These are phyloP conservation scores for Bathynomus jamesi DNA, from an alignment of 1,140 invertebrate genomes.

Conservation along the genomic window DNA sequence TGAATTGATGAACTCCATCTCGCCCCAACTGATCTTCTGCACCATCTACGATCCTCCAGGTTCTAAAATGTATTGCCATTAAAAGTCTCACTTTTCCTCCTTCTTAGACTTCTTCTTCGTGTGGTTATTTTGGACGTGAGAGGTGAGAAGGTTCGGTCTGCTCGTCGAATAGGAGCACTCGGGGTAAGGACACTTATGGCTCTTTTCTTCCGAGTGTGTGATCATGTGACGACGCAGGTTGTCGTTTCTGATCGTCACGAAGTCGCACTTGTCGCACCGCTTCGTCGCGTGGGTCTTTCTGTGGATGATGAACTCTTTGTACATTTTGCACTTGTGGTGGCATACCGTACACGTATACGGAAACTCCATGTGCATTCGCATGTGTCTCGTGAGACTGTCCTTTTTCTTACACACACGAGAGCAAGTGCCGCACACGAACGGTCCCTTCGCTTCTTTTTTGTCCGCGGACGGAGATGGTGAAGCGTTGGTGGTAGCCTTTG, in stretches of 20 bases:
- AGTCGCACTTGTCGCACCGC: not conserved
- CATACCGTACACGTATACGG: not conserved
- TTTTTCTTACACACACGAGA: not conserved
- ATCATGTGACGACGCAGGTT: not conserved
- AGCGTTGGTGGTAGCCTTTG: not conserved
- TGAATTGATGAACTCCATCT: too few relatives aligned
- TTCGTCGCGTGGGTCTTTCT: not conserved
- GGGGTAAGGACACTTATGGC: not conserved
- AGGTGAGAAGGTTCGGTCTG: not conserved
- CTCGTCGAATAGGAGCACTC: not conserved
- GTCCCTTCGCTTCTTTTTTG: not conserved
- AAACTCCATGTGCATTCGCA: not conserved
- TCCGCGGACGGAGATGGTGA: not conserved
- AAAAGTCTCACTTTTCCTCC: too few relatives aligned
- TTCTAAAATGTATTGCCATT: too few relatives aligned
- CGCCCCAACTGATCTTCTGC: too few relatives aligned
- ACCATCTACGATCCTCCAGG: too few relatives aligned
- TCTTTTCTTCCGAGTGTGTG: not conserved
- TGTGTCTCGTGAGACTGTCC: not conserved
- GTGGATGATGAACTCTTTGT: not conserved
- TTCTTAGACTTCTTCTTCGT: too few relatives aligned
- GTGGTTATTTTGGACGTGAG: not conserved
- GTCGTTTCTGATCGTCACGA: not conserved
- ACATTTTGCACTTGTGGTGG: not conserved
- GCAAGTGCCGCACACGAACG: not conserved